These are phyloP conservation scores for Vimba vimba DNA, from an alignment of 2,113 vertebrate species.

Conservation along the genomic window DNA sequence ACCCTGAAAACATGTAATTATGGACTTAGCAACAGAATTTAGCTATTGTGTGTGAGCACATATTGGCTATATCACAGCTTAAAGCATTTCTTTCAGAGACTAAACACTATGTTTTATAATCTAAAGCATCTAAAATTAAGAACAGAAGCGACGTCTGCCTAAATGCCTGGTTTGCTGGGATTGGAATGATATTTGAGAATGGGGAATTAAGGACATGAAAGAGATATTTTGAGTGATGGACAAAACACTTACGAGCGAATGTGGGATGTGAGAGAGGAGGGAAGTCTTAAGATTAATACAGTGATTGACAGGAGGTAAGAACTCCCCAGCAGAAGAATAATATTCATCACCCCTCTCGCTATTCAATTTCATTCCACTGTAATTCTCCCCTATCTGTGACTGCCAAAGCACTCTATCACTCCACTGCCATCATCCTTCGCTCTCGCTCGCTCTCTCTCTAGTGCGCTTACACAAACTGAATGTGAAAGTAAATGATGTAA, in stretches of 20 bases:
- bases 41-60: background rate
- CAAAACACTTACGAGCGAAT: conserved; percentile 1
- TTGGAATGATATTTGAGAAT: conserved; percentile 25
- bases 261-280: conserved; percentile 41
- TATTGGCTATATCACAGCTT: background rate
- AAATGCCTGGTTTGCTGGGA: background rate
- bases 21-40: background rate
- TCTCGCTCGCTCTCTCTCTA: conserved; percentile 11
- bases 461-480: conserved; percentile 20
- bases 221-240: conserved; percentile 27
- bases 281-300: conserved; percentile 68
- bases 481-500: conserved; percentile 36
- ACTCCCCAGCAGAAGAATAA: conserved; percentile 60
- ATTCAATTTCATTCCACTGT: conserved; percentile 57
- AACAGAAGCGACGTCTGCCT: conserved; percentile 12
- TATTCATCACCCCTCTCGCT: conserved; percentile 66
- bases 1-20: background rate
- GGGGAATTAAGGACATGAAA: conserved; percentile 3
- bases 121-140: background rate
- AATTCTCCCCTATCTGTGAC: conserved; percentile 55
- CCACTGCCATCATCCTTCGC: conserved; percentile 23
- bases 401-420: conserved; percentile 34
- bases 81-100: conserved; percentile 4
- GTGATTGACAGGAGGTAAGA: conserved; percentile 68
- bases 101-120: background rate